A percentile compares a stretch with the other conserved stretches of the same genome.
phyloP scores from a whole-genome alignment of 2,797 vertebrate species.

The Periparus ater region DNA sequence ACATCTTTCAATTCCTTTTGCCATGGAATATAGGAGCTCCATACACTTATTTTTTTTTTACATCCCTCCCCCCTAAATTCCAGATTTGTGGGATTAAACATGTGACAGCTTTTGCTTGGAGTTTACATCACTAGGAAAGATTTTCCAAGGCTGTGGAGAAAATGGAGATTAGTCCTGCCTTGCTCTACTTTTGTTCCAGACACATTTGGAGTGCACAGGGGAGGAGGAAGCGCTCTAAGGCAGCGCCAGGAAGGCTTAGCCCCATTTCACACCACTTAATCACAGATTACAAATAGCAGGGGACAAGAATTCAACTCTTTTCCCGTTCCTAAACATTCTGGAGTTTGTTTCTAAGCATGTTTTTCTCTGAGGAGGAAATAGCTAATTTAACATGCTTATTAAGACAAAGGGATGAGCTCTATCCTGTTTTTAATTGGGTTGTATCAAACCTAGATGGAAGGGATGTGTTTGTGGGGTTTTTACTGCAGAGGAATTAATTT shows the following conservation, averaged over 20 bases:
- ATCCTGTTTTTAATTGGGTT: constrained; percentile 23
- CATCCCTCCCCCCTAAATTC: neutral
- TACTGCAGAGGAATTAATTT: neutral
- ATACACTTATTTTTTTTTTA: neutral
- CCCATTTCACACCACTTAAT: constrained; percentile 55
- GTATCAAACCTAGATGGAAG: neutral
- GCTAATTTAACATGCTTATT: constrained; percentile 23
- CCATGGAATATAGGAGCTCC: neutral
- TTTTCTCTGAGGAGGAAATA: neutral
- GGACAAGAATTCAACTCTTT: constrained; percentile 1
- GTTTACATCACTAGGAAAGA: neutral
- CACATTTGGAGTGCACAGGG: neutral
- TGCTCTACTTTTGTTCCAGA: constrained; percentile 27
- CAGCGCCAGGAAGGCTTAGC: constrained; percentile 18
- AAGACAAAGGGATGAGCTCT: constrained; percentile 23
- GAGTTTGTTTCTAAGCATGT: neutral
- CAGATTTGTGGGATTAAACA: neutral
- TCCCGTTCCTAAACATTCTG: neutral
- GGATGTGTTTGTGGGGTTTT: neutral
- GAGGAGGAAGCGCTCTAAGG: neutral
- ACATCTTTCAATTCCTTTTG: neutral
- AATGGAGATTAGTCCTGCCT: constrained; percentile 44
- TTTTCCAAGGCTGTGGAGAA: neutral
- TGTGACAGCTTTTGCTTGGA: neutral
- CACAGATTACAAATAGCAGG: constrained; percentile 43